These are phyloP conservation scores for Patiria miniata DNA, from an alignment of 35 echinoderm and acorn worm species.

Conservation along the genomic window DNA sequence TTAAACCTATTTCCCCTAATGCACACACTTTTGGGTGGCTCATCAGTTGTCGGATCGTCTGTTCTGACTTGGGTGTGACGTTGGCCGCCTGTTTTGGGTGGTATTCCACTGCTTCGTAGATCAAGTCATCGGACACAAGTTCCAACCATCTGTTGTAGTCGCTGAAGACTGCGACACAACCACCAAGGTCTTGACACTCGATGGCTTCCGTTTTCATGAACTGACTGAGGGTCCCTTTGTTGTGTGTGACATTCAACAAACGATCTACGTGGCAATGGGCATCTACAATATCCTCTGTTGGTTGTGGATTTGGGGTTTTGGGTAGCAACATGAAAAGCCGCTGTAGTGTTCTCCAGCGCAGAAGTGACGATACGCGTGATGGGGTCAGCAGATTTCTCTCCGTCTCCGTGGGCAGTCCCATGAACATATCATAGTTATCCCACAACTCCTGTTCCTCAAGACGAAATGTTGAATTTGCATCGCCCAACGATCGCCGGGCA, in stretches of 20 bases:
- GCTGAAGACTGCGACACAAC: background rate
- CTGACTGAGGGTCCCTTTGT: background rate
- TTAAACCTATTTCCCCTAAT: background rate
- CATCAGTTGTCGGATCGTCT: background rate
- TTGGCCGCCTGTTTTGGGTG: background rate
- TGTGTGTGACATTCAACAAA: background rate
- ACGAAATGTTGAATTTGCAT: background rate
- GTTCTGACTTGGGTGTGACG: background rate
- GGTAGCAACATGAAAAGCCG: background rate
- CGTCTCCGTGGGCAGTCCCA: background rate
- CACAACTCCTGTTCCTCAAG: background rate
- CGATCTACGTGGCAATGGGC: background rate
- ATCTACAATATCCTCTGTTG: background rate
- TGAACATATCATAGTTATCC: background rate
- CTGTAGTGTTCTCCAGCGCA: background rate
- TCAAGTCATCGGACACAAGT: background rate
- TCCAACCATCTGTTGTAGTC: background rate
- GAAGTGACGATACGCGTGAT: background rate
- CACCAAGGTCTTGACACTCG: background rate
- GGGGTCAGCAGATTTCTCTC: background rate
- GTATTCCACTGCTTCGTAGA: background rate
- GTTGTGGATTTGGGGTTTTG: background rate
- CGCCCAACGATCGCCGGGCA: background rate
- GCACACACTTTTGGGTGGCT: background rate
- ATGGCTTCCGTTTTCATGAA: background rate